Percentiles rank a stretch among this genome's conserved stretches.
Evolutionary conservation across 2,888 invertebrate species (phyloP).

Genomic region (Nebria brevicollis): DNA sequence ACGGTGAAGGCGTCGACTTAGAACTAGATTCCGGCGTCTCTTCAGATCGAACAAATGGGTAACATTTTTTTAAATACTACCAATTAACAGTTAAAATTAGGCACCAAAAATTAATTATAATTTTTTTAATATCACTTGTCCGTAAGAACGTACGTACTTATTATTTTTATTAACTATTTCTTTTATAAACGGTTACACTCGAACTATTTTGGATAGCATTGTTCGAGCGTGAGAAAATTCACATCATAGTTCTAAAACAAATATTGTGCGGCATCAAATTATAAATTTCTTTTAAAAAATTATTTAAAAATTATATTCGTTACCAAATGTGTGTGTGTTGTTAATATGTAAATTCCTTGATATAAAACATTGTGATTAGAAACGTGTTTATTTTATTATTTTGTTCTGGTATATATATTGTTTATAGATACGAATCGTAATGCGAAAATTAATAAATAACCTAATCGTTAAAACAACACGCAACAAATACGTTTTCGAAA

Average conservation of each 20-base stretch:
- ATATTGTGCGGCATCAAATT: background rate
- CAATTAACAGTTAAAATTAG: no score
- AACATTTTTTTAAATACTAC: slow-evolving; percentile 27
- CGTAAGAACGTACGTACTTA: background rate
- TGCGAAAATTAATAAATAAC: background rate
- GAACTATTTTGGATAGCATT: background rate
- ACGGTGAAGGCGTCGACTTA: slow-evolving; percentile 73
- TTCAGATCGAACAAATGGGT: slow-evolving; percentile 53
- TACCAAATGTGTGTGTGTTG: no score
- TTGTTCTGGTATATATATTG: background rate
- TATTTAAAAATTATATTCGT: background rate
- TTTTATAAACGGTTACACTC: background rate
- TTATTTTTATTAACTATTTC: background rate
- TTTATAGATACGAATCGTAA: background rate
- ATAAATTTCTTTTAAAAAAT: background rate
- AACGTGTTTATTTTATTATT: background rate
- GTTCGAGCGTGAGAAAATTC: background rate
- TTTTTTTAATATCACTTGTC: no score
- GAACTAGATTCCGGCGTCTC: slow-evolving; percentile 60
- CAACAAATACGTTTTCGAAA: background rate
- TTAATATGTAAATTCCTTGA: no score
- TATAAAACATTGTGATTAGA: no score
- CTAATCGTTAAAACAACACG: background rate
- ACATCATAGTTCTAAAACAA: background rate
- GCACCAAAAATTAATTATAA: no score